Base-by-base conservation (phyloP, 2,797 vertebrate species). In the Peromyscus melanophrys region DNA sequence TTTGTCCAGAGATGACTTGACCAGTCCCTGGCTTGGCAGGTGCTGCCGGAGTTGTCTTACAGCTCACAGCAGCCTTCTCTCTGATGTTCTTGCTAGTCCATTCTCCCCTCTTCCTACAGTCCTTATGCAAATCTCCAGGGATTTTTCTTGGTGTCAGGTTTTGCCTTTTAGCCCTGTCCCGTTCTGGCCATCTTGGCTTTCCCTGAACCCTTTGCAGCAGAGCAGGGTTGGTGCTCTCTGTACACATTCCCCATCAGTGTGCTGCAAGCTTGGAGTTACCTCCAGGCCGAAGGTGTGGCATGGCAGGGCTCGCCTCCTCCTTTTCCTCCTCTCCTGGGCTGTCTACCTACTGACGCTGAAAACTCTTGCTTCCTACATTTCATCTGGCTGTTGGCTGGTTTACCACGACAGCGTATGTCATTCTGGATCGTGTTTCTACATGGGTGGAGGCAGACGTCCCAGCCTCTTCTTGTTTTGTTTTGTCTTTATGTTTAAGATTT, bases 401-500 rank as follows among this genome's bases (percentile, higher is more conserved):
- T 80, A 10, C 34, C 63, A 73, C 6, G 21, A 63, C 23, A 69
- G 17, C 11, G 9, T 78, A 49, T 31, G 43, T 78, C 49, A 80
- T 85, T 95, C 40, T 71, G 63, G 52, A 90, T 91, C 19, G 25
- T 43, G 65, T 65, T 81, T 81, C 43, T n/a, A 29, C 31, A 82
- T 59, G 29, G 34, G 3, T 75, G 46, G 29, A 95, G 78, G 46
- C 3, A 11, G 29, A 69, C 63, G 19, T n/a, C 55, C 25, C 65
- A 23, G 25, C 29, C 71, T 37, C 52, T 37, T 27, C 40, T 49
- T n/a, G 29, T 21, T 75, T 89, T 21, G 57, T 81, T 75, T 76
- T 91, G 29, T 88, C 23, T 92, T 65, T 46, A 13, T 46, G 46
- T 37, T 91, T 76, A 59, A 92, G 75, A 82, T 92, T 61, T 71